These are phyloP conservation scores for Tanaodytes sp. DNA, from an alignment of 2,888 invertebrate genomes.

Conservation along the genomic window DNA sequence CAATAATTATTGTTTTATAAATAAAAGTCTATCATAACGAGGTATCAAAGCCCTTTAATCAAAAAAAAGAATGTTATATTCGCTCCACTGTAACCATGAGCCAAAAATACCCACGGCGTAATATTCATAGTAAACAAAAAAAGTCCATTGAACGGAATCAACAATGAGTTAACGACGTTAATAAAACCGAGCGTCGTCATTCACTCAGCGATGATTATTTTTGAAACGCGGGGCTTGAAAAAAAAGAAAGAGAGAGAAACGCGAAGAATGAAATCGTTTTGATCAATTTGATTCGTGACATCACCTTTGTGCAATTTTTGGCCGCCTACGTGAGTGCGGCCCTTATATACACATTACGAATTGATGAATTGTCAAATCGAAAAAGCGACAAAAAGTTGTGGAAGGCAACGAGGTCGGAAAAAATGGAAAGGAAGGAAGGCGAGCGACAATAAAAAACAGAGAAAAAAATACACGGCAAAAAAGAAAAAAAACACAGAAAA, in stretches of 20 bases:
- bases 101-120: too few species aligned
- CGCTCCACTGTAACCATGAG: too few species aligned
- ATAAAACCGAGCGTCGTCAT: not conserved
- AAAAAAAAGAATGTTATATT: too few species aligned
- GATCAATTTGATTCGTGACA: constrained; percentile 1
- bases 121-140: too few species aligned
- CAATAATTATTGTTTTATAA: too few species aligned
- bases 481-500: constrained; percentile 3
- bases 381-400: not conserved
- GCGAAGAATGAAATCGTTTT: not conserved
- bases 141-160: not conserved
- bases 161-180: constrained; percentile 10
- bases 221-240: too few species aligned
- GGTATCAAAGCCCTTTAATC: too few species aligned
- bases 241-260: too few species aligned
- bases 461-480: too few species aligned
- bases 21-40: too few species aligned
- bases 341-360: constrained; percentile 16
- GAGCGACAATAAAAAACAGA: not conserved
- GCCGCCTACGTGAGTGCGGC: not conserved
- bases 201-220: constrained; percentile 8
- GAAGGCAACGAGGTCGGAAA: too few species aligned
- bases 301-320: constrained; percentile 1
- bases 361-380: constrained; percentile 32
- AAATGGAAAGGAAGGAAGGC: constrained; percentile 15